phyloP scores from a whole-genome alignment of 1,140 invertebrate species.

The Riptortus pedestris region DNA sequence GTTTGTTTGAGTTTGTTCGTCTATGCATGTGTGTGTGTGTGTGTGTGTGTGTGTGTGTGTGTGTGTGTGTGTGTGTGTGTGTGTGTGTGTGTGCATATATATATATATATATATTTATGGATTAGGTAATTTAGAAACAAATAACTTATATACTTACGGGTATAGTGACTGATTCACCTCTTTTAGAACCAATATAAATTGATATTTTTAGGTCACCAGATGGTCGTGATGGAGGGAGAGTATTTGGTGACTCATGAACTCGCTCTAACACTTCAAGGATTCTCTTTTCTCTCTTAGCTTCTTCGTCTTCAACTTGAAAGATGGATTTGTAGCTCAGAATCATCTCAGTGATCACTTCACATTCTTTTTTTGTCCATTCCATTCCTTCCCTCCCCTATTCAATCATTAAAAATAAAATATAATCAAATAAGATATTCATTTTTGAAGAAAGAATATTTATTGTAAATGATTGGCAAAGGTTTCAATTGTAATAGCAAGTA shows the following conservation, averaged over 20 bases:
- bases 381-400: constrained; percentile 36
- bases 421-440: constrained; percentile 12
- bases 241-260: constrained; percentile 45
- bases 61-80: no score
- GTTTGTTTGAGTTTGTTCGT: no score
- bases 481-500: no score
- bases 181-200: constrained; percentile 51
- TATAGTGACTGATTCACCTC: constrained; percentile 49
- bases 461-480: no score
- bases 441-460: constrained; percentile 2
- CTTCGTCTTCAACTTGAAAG: constrained; percentile 48
- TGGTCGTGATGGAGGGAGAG: constrained; percentile 46
- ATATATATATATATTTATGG: no score
- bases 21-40: no score
- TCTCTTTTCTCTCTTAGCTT: constrained; percentile 53
- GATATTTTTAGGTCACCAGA: constrained; percentile 73
- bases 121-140: no score
- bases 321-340: constrained; percentile 49
- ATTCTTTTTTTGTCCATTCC: constrained; percentile 52
- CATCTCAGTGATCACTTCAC: constrained; percentile 56
- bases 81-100: no score
- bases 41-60: no score
- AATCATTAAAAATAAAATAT: constrained; percentile 19
- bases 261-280: constrained; percentile 58
- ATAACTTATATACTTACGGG: constrained; percentile 47